Conservation (phyloP, 2,797 vertebrate species). For the Pachyuromys duprasi region DNA sequence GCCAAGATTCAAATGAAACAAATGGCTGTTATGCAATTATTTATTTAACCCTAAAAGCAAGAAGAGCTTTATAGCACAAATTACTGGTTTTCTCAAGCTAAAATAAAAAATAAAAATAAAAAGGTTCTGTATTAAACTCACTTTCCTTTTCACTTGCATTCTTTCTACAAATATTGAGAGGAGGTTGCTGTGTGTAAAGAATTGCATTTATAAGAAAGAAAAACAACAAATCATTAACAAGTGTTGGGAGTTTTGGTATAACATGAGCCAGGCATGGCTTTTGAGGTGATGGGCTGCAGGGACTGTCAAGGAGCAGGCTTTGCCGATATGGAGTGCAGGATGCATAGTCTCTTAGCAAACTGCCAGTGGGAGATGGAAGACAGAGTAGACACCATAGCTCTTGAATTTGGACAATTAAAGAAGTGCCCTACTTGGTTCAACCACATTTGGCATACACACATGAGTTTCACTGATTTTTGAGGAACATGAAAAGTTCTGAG, state of each 20-base stretch:
- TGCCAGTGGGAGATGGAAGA: neutral
- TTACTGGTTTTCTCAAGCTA: constrained; percentile 36
- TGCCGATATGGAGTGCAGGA: neutral
- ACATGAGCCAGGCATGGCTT: neutral
- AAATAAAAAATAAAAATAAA: neutral
- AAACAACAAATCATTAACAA: constrained; percentile 1
- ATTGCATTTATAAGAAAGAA: constrained; percentile 24
- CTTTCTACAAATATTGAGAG: neutral
- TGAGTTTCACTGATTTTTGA: neutral
- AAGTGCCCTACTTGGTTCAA: neutral
- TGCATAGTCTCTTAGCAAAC: neutral
- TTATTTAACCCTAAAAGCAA: constrained; percentile 60
- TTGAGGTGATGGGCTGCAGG: accelerated
- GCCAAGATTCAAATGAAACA: constrained; percentile 84
- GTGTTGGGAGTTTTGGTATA: neutral
- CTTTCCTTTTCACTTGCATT: neutral
- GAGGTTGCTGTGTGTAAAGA: neutral
- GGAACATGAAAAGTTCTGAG: neutral
- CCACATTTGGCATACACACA: neutral
- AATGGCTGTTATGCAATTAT: constrained; percentile 82
- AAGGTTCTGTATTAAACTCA: constrained; percentile 37
- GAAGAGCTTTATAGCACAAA: constrained; percentile 43
- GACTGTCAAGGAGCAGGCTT: neutral
- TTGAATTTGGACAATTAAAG: neutral
- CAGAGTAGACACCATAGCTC: neutral